Percentiles rank a stretch among this genome's conserved stretches.
Conservation (phyloP, 30 jellyfish, hydroid and myxozoan species). For the Cassiopea xamachana region DNA sequence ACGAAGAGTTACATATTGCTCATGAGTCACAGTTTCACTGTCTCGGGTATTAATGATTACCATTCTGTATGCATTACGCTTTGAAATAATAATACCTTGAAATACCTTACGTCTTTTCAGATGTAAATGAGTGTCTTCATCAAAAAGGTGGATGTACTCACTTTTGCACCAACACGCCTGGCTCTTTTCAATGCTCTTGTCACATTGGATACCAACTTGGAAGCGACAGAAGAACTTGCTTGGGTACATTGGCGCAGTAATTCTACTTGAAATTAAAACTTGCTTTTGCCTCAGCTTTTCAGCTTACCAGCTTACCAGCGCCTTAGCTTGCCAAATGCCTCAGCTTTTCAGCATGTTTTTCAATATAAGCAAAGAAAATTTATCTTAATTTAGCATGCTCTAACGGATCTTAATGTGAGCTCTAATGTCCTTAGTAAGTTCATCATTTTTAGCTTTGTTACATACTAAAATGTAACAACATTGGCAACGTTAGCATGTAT, state of each 20-base stretch:
- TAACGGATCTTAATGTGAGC: background rate
- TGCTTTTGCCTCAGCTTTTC: background rate
- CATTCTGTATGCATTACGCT: too few species aligned
- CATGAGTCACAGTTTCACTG: too few species aligned
- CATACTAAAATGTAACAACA: too few species aligned
- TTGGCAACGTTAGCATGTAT: too few species aligned
- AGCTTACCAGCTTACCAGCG: background rate
- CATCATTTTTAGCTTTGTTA: too few species aligned
- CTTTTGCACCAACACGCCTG: conserved; percentile 16
- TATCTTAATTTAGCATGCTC: background rate
- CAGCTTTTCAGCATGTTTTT: background rate
- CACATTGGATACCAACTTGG: conserved; percentile 19
- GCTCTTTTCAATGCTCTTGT: conserved; percentile 49
- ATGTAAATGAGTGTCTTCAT: conserved; percentile 29
- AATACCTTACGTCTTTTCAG: background rate
- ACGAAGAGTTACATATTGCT: too few species aligned
- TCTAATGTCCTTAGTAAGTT: background rate
- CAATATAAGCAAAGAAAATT: background rate
- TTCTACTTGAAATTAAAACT: background rate
- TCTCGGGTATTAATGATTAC: too few species aligned
- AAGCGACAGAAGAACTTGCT: conserved; percentile 35
- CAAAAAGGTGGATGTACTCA: conserved; percentile 38
- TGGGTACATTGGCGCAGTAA: conserved; percentile 2
- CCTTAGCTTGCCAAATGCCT: background rate
- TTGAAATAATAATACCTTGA: too few species aligned